A percentile compares a stretch with the other conserved stretches of the same genome.
phyloP scores from a whole-genome alignment of 2,888 invertebrate genomes.

The Nomada fabriciana region DNA sequence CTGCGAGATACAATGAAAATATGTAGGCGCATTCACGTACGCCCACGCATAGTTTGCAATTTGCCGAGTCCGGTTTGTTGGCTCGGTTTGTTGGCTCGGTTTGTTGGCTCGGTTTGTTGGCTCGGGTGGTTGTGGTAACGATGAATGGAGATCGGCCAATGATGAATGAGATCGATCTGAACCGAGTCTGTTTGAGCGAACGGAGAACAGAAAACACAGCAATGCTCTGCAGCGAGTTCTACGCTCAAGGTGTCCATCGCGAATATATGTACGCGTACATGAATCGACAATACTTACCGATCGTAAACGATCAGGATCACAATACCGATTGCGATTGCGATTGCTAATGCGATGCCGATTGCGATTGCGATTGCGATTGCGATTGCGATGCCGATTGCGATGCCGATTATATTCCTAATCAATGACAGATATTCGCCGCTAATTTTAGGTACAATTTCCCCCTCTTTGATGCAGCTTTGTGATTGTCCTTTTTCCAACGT shows the following conservation, averaged over 20 bases:
- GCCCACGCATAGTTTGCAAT: background rate
- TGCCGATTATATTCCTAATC: background rate
- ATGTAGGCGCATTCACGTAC: background rate
- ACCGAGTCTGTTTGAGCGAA: too few species aligned
- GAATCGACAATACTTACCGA: constrained; percentile 48
- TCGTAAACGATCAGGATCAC: background rate
- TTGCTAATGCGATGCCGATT: background rate
- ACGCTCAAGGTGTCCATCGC: constrained; percentile 6
- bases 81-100: background rate
- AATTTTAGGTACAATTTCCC: background rate
- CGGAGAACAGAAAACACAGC: too few species aligned
- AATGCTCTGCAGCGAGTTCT: too few species aligned
- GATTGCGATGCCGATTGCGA: background rate
- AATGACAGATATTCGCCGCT: background rate
- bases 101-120: background rate
- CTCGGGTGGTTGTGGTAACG: too few species aligned
- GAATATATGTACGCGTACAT: constrained; percentile 25
- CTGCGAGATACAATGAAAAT: constrained; percentile 90
- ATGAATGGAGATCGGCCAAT: too few species aligned
- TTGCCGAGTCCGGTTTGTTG: constrained; percentile 8
- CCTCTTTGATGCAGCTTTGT: background rate
- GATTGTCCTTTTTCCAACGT: background rate
- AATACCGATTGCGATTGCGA: background rate
- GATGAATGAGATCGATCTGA: too few species aligned
- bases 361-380: background rate